These are phyloP conservation scores for Norana najaformis DNA, from an alignment of 2,888 invertebrate species.

Conservation along the genomic window DNA sequence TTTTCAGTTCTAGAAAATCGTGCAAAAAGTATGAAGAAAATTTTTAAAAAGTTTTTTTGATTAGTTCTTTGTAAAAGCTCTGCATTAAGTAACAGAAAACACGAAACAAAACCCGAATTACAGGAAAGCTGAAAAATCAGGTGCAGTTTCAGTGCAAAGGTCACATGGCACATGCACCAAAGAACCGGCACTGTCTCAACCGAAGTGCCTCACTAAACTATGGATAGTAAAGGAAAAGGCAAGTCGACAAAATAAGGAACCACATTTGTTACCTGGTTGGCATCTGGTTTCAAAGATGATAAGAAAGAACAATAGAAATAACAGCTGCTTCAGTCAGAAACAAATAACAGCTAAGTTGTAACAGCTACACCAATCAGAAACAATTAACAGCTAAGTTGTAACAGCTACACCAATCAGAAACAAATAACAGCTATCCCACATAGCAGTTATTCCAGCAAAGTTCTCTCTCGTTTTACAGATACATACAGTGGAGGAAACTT, in stretches of 20 bases:
- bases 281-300: not conserved
- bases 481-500: not conserved
- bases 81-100: not conserved
- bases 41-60: not conserved
- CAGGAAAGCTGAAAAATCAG: not conserved
- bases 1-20: not conserved
- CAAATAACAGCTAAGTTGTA: not conserved
- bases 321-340: not conserved
- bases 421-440: too few species aligned
- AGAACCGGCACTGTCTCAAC: not conserved
- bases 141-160: not conserved
- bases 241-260: not conserved
- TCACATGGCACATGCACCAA: not conserved
- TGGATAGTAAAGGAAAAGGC: not conserved
- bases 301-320: not conserved
- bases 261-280: slow-evolving; percentile 13
- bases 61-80: not conserved
- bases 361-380: not conserved
- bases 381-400: not conserved
- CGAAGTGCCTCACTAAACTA: not conserved
- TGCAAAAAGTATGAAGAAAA: not conserved
- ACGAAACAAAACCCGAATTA: not conserved
- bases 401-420: not conserved
- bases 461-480: slow-evolving; percentile 2
- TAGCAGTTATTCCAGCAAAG: not conserved